These are phyloP conservation scores for Ormia ochracea DNA, from an alignment of 2,888 invertebrate species.

Conservation along the genomic window DNA sequence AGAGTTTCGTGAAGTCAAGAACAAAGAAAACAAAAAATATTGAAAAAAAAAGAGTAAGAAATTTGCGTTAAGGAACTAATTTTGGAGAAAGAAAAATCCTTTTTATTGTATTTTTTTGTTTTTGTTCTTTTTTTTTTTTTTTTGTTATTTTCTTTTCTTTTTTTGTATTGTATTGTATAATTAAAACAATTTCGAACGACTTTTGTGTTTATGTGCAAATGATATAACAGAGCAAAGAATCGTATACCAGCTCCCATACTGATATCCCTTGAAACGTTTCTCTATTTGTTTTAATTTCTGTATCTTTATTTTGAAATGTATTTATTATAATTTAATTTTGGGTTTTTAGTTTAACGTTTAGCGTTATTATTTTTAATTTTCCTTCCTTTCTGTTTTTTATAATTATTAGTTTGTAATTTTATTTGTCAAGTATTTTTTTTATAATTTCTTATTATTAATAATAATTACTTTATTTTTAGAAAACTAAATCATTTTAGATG, in stretches of 20 bases:
- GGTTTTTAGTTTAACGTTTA: slow-evolving; percentile 43
- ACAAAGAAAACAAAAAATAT: too few species aligned
- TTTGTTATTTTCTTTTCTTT: too few species aligned
- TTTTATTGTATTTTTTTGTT: too few species aligned
- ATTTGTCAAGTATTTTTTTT: slow-evolving; percentile 40
- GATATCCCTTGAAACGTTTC: slow-evolving; percentile 9
- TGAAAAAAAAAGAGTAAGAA: too few species aligned
- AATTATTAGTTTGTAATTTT: slow-evolving; percentile 48
- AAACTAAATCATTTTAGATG: neutral
- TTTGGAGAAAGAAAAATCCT: too few species aligned
- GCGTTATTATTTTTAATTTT: slow-evolving; percentile 29
- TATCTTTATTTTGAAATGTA: slow-evolving; percentile 21
- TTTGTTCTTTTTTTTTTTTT: too few species aligned
- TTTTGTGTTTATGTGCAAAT: neutral
- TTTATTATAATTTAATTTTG: slow-evolving; percentile 25
- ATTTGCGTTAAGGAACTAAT: too few species aligned
- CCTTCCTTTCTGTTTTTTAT: slow-evolving; percentile 12
- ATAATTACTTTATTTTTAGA: slow-evolving; percentile 22
- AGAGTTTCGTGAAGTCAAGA: too few species aligned
- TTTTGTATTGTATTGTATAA: neutral
- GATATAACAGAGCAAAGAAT: neutral
- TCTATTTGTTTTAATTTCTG: slow-evolving; percentile 2
- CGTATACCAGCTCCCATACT: neutral
- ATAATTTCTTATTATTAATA: slow-evolving; percentile 31
- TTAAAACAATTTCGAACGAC: neutral